Evolutionary conservation across 2,888 invertebrate genomes (phyloP).

Genomic region (Clusia tigrina): DNA sequence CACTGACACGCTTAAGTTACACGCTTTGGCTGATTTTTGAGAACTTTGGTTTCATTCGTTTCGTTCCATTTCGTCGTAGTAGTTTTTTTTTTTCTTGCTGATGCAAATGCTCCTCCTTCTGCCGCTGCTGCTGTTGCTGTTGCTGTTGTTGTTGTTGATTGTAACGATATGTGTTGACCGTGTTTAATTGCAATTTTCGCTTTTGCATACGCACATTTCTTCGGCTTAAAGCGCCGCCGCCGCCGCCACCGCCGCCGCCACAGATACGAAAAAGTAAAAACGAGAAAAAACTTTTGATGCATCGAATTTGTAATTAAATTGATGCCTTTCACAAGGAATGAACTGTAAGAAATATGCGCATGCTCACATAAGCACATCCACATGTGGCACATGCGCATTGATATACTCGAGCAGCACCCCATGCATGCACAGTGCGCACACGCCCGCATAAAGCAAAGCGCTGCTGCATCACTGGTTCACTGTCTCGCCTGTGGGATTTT

Average conservation of each 20-base stretch:
- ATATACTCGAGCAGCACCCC: too few species aligned
- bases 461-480: too few species aligned
- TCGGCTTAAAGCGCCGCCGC: too few species aligned
- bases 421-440: too few species aligned
- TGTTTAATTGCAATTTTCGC: too few species aligned
- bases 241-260: constrained; percentile 30
- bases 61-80: too few species aligned
- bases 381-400: neutral
- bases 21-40: too few species aligned
- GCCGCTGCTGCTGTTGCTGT: neutral
- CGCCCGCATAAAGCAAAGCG: constrained; percentile 9
- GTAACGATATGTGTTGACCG: too few species aligned
- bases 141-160: constrained; percentile 15
- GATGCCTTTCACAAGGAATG: constrained; percentile 42
- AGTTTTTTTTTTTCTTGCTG: too few species aligned
- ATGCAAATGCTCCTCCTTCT: neutral
- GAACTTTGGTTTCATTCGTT: too few species aligned
- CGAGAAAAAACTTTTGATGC: constrained; percentile 40
- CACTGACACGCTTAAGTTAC: constrained; percentile 14
- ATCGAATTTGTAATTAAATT: constrained; percentile 37
- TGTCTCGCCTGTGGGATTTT: neutral
- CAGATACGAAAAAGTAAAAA: constrained; percentile 47
- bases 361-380: neutral
- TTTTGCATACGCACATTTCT: too few species aligned
- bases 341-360: neutral